A percentile compares a stretch with the other conserved stretches of the same genome.
These are phyloP conservation scores for Rhogogaster chlorosoma DNA, from an alignment of 2,888 invertebrate species.

Conservation along the genomic window DNA sequence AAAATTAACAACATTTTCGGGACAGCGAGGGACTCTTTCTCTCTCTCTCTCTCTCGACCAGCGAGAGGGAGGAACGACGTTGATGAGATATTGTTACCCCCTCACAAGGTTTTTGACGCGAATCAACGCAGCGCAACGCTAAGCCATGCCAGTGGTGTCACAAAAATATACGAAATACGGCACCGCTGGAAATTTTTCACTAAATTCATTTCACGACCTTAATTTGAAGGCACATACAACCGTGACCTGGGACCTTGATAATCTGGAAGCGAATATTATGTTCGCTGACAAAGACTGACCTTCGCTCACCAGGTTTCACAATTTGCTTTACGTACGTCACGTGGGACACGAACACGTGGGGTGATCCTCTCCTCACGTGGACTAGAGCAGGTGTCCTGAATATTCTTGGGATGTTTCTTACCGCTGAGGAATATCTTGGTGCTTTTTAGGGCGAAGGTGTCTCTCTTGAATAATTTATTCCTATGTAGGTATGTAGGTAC, in stretches of 20 bases:
- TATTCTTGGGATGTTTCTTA: not conserved
- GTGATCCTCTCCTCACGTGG: not conserved
- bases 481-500: too few species aligned
- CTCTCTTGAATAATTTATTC: not conserved
- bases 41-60: not conserved
- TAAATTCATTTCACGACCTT: slow-evolving; percentile 11
- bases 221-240: not conserved
- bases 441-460: not conserved
- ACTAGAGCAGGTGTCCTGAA: not conserved
- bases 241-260: not conserved
- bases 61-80: not conserved
- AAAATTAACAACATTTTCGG: slow-evolving; percentile 49
- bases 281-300: slow-evolving; percentile 1
- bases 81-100: slow-evolving; percentile 45
- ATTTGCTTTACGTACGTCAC: not conserved
- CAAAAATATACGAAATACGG: not conserved
- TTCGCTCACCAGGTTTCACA: not conserved
- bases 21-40: slow-evolving; percentile 5
- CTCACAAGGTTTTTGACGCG: slow-evolving; percentile 15
- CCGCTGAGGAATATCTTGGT: not conserved
- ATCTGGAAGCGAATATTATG: not conserved
- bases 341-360: not conserved
- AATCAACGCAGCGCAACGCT: not conserved
- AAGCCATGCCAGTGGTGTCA: slow-evolving; percentile 11
- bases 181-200: not conserved